A percentile compares a stretch with the other conserved stretches of the same genome.
These are phyloP conservation scores for Tyrannus savana DNA, from an alignment of 2,113 vertebrate genomes.

Conservation along the genomic window DNA sequence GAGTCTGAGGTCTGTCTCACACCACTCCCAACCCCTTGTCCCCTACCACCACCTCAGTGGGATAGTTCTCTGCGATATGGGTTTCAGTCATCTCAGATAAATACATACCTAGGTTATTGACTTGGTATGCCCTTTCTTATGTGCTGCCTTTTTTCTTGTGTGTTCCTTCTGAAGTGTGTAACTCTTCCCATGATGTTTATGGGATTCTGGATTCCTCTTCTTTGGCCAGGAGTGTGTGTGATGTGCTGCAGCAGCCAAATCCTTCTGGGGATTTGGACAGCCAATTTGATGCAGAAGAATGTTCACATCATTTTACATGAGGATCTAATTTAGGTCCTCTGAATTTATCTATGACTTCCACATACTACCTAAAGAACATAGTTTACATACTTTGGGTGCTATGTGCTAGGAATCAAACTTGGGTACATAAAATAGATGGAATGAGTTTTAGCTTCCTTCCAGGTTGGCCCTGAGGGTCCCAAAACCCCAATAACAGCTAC, in stretches of 20 bases:
- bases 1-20: neutral
- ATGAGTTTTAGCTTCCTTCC: neutral
- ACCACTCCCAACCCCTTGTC: neutral
- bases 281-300: neutral
- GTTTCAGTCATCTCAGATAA: neutral
- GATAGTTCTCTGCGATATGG: neutral
- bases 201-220: neutral
- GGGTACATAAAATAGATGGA: neutral
- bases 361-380: neutral
- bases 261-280: neutral
- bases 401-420: neutral
- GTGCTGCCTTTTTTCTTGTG: neutral
- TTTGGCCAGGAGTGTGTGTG: neutral
- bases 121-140: neutral
- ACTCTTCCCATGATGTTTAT: neutral
- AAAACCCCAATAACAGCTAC: neutral
- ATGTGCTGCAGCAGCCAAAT: neutral
- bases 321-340: neutral
- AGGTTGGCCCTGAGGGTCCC: neutral
- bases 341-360: neutral
- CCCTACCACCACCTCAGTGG: neutral
- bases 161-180: neutral
- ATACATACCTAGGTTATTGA: neutral
- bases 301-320: neutral
- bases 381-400: neutral